phyloP scores from a whole-genome alignment of 2,888 invertebrate genomes.

The Perdita meconis region DNA sequence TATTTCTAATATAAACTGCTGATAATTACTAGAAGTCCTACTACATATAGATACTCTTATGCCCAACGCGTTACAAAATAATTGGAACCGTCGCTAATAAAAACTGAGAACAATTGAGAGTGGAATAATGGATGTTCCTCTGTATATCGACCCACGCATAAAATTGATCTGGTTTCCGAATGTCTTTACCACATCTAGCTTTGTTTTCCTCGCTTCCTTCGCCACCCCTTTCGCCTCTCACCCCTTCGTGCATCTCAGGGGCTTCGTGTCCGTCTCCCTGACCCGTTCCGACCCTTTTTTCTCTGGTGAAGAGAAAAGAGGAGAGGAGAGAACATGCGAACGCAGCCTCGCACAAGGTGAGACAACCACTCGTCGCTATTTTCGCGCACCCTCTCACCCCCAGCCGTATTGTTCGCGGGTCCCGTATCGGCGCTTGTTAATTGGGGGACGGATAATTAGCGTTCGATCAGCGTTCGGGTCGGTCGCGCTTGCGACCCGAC shows the following conservation, averaged over 20 bases:
- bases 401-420: slow-evolving; percentile 40
- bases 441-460: slow-evolving; percentile 60
- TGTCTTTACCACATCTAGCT: no score
- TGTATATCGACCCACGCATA: no score
- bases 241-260: not conserved
- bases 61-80: no score
- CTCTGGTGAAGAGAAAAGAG: not conserved
- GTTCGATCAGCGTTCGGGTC: slow-evolving; percentile 48
- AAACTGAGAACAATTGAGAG: no score
- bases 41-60: no score
- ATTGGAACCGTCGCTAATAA: no score
- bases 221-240: not conserved
- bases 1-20: no score
- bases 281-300: slow-evolving; percentile 25
- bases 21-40: no score
- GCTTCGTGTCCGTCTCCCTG: slow-evolving; percentile 24
- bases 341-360: slow-evolving; percentile 39
- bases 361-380: slow-evolving; percentile 37
- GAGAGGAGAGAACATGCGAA: slow-evolving; percentile 16
- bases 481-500: slow-evolving; percentile 11
- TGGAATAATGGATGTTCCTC: no score
- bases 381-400: slow-evolving; percentile 18
- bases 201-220: not conserved
- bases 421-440: slow-evolving; percentile 54
- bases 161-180: no score